Percentiles rank a stretch among this genome's conserved stretches.
These are phyloP conservation scores for Synanthedon tipuliformis DNA, from an alignment of 2,888 invertebrate species.

Conservation along the genomic window DNA sequence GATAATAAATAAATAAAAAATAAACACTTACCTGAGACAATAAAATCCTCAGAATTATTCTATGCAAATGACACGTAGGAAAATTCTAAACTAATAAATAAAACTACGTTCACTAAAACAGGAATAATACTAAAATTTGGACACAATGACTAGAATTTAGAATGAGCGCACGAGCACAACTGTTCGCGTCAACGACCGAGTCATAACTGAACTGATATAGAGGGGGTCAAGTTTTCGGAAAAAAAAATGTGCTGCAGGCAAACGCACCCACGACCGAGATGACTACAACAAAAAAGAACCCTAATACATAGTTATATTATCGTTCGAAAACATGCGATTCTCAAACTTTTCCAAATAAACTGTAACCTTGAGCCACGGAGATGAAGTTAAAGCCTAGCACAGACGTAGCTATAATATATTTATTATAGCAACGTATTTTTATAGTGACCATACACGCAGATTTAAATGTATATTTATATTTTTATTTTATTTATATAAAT, in stretches of 20 bases:
- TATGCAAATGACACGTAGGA: conserved; percentile 18
- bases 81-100: conserved; percentile 16
- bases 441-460: too few species aligned
- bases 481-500: too few species aligned
- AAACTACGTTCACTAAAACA: conserved; percentile 8
- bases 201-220: conserved; percentile 49
- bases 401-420: too few species aligned
- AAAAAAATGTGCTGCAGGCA: conserved; percentile 50
- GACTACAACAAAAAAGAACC: conserved; percentile 66
- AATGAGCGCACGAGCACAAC: conserved; percentile 45
- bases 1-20: conserved; percentile 6
- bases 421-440: too few species aligned
- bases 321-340: conserved; percentile 34
- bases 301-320: conserved; percentile 48
- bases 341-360: conserved; percentile 29
- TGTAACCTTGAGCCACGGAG: too few species aligned
- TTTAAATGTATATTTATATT: too few species aligned
- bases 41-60: conserved; percentile 56
- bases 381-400: too few species aligned
- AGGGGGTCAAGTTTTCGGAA: conserved; percentile 60
- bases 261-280: conserved; percentile 64
- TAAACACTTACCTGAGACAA: conserved; percentile 56
- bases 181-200: conserved; percentile 57
- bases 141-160: conserved; percentile 64
- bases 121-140: conserved; percentile 34